Base-by-base conservation (phyloP, 2,113 vertebrate species). In the Cichladusa arquata region DNA sequence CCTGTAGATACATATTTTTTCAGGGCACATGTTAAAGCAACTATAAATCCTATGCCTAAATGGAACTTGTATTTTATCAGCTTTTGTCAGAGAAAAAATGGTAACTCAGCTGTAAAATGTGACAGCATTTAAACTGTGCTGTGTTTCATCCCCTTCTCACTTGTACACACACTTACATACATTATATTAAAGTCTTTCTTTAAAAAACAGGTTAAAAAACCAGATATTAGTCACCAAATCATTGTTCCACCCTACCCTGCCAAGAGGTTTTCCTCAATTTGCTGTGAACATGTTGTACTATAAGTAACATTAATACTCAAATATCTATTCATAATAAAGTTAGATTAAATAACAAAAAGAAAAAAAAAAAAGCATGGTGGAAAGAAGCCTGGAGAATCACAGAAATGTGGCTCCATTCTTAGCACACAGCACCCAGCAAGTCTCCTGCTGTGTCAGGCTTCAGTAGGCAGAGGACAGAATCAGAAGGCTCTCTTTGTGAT, bases 31-130 rank as follows among this genome's bases (percentile, higher is more conserved):
- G 57, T 48, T 84, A 93, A 97, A 97, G 96, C 76, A 97, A 93
- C 93, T 83, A 72, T 95, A 98, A 98, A 98, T 97, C 93, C 78
- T 95, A 6, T 4, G 9, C 67, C 87, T 97, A 97, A 97, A 92
- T 80, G 77, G 92, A 88, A 96, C 84, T 96, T 94, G 79, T 71
- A 88, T 94, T 97, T 96, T 93, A 91, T 96, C 79, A 96, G 93
- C 74, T 90, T 96, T 94, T 95, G 81, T 81, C 81, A 51, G n/a
- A 86, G 60, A 92, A 95, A 88, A 90, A 94, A 90, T 40, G 12
- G 47, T 65, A 88, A 67, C 72, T 81, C 80, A 73, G 73, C 83
- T 94, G 44, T 94, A 94, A 96, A 96, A 91, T 58, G 71, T 82
- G 56, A 62, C 74, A 95, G 81, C 8, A 1, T 92, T 97, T 95